phyloP scores from a whole-genome alignment of 30 jellyfish, hydroid and myxozoan species.

The Rhopilema esculentum region DNA sequence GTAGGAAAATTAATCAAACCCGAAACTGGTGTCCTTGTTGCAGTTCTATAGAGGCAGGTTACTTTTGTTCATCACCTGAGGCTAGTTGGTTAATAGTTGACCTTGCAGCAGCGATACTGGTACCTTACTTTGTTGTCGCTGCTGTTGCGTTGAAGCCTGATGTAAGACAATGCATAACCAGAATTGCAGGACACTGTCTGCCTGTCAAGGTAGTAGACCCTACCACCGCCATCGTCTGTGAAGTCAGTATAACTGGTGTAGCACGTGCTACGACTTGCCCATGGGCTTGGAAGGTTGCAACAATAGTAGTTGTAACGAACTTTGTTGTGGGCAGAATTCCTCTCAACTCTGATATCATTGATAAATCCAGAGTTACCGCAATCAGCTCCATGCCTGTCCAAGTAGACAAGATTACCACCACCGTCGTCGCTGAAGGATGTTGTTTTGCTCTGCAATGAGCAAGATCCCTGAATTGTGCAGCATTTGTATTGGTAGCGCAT shows the following conservation, averaged over 20 bases:
- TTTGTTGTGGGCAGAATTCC: conserved; percentile 39
- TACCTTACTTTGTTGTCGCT: conserved; percentile 40
- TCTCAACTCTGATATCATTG: conserved; percentile 32
- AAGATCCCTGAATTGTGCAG: conserved; percentile 13
- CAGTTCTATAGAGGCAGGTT: too few species aligned
- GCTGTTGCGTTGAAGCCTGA: conserved; percentile 22
- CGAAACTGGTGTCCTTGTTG: too few species aligned
- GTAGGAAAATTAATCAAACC: too few species aligned
- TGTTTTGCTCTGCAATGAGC: not conserved
- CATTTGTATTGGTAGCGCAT: conserved; percentile 55
- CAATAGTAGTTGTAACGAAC: conserved; percentile 61
- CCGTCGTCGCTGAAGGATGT: conserved; percentile 41
- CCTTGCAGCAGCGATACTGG: conserved; percentile 51
- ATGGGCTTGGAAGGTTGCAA: conserved; percentile 18
- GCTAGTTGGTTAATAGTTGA: conserved; percentile 13
- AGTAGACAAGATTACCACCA: conserved; percentile 23
- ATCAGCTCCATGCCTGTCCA: conserved; percentile 55
- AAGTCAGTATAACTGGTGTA: conserved; percentile 3
- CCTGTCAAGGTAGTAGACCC: conserved; percentile 55
- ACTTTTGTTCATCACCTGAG: too few species aligned
- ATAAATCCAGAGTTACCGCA: conserved; percentile 52
- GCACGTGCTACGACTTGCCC: conserved; percentile 10
- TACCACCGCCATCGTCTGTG: conserved; percentile 54
- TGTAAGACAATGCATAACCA: conserved; percentile 44
- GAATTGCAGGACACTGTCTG: conserved; percentile 50